phyloP scores from a whole-genome alignment of 2,113 vertebrate genomes.

The Ascaphus truei region DNA sequence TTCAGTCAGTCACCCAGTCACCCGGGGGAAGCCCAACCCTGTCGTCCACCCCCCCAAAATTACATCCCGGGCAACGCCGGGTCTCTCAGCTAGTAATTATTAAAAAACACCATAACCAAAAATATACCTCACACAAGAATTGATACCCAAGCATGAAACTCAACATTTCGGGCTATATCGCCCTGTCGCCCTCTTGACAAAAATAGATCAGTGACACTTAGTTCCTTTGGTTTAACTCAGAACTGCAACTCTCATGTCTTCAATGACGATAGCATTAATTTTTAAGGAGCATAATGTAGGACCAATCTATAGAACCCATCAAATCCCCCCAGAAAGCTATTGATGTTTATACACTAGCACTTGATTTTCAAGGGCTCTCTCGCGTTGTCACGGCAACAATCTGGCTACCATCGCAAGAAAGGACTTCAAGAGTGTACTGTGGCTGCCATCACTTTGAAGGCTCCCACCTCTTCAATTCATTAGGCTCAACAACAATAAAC shows the following conservation, averaged over 20 bases:
- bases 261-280: conserved; percentile 1
- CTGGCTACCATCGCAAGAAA: not conserved
- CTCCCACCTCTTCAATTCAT: conserved; percentile 7
- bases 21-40: too few species aligned
- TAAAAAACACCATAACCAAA: too few species aligned
- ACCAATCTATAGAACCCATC: not conserved
- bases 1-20: too few species aligned
- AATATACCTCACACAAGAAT: too few species aligned
- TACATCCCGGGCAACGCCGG: too few species aligned
- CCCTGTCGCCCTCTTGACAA: too few species aligned
- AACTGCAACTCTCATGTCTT: not conserved
- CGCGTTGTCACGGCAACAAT: conserved; percentile 1
- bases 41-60: too few species aligned
- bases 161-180: too few species aligned
- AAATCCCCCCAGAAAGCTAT: conserved; percentile 6
- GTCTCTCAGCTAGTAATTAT: too few species aligned
- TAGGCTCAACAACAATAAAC: not conserved
- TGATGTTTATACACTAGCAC: not conserved
- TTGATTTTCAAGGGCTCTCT: not conserved
- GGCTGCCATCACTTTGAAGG: not conserved
- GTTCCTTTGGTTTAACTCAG: too few species aligned
- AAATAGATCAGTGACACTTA: too few species aligned
- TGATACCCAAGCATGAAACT: too few species aligned
- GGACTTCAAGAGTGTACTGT: not conserved
- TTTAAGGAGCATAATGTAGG: conserved; percentile 8